phyloP scores from a whole-genome alignment of 2,888 invertebrate species.

The Flexamia atlantica region DNA sequence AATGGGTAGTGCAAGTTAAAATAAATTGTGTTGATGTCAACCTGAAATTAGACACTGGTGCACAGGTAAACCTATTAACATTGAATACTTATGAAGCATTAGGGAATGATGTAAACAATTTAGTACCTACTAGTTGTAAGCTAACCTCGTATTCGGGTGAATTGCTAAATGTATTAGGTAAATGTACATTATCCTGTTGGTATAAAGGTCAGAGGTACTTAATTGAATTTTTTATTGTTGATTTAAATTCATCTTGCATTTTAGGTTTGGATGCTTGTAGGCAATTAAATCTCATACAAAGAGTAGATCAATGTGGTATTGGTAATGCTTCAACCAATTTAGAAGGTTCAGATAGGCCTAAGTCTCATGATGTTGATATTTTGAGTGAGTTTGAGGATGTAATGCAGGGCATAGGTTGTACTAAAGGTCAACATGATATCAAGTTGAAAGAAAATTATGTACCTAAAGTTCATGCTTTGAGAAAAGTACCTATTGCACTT shows the following conservation, averaged over 20 bases:
- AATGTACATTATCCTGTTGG: neutral
- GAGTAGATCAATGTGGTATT: neutral
- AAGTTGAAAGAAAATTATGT: no score
- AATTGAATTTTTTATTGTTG: neutral
- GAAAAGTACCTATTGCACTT: no score
- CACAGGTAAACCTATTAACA: conserved; percentile 8
- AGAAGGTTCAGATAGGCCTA: neutral
- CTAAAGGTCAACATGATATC: no score
- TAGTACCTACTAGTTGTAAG: neutral
- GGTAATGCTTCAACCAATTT: no score
- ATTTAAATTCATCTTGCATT: neutral
- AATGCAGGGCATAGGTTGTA: no score
- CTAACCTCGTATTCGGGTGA: neutral
- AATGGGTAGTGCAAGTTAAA: neutral
- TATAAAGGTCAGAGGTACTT: neutral
- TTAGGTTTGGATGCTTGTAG: neutral
- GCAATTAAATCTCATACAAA: neutral
- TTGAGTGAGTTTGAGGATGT: conserved; percentile 11
- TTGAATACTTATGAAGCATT: neutral
- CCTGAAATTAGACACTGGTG: neutral
- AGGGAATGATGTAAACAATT: neutral
- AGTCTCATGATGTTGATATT: neutral
- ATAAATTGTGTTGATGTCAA: neutral
- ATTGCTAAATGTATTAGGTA: neutral
- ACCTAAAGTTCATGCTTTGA: no score